Conservation (phyloP, 2,113 vertebrate species). For the Channa argus region DNA sequence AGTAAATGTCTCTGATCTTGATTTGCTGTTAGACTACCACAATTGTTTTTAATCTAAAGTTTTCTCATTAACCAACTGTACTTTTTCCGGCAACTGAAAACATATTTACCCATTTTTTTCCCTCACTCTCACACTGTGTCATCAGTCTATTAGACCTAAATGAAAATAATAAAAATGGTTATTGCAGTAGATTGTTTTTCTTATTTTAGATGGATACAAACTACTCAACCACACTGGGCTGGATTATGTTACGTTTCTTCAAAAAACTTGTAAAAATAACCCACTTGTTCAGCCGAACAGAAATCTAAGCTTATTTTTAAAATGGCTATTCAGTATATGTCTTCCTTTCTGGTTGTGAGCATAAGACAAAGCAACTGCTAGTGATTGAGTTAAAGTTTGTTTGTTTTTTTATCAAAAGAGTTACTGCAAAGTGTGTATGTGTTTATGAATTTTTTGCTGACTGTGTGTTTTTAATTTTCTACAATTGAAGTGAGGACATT, state of each 20-base stretch:
- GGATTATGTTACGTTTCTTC: background rate
- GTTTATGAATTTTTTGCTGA: too few relatives aligned
- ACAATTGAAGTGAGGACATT: too few relatives aligned
- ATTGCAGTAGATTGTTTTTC: background rate
- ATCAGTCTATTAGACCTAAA: too few relatives aligned
- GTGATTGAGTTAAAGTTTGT: slow-evolving; percentile 23
- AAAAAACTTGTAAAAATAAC: slow-evolving; percentile 7
- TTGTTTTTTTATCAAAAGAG: slow-evolving; percentile 22
- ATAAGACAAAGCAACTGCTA: slow-evolving; percentile 21
- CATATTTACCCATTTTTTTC: too few relatives aligned
- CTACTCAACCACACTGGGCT: background rate
- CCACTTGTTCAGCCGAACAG: slow-evolving; percentile 1
- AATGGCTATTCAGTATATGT: background rate
- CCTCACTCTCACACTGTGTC: too few relatives aligned
- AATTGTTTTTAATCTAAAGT: too few relatives aligned
- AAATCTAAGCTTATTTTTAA: slow-evolving; percentile 15
- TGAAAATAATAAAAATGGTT: too few relatives aligned
- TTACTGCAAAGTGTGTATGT: slow-evolving; percentile 21
- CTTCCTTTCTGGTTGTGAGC: slow-evolving; percentile 22
- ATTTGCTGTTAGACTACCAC: background rate
- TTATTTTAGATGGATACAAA: background rate
- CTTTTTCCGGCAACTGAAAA: background rate
- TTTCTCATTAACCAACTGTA: too few relatives aligned
- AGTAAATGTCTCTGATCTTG: slow-evolving; percentile 2
- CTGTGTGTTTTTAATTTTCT: too few relatives aligned